phyloP scores from a whole-genome alignment of 2,113 vertebrate genomes.

The Ancistrus triradiatus region DNA sequence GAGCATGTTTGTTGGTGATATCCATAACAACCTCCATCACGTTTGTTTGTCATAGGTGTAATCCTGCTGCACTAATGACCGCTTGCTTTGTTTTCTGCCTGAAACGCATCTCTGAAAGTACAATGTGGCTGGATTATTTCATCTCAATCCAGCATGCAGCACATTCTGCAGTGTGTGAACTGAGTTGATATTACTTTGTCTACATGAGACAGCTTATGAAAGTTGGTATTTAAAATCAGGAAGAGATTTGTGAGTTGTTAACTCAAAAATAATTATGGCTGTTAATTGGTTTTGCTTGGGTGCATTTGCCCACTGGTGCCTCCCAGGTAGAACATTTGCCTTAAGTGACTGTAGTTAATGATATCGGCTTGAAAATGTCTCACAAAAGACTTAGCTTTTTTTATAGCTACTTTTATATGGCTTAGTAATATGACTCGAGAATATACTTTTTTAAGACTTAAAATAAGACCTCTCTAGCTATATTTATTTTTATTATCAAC shows the following conservation, averaged over 20 bases:
- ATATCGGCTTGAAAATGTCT: conserved; percentile 31
- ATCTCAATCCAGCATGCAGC: conserved; percentile 16
- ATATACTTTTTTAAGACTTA: too few relatives aligned
- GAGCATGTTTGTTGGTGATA: conserved; percentile 33
- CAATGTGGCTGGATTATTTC: conserved; percentile 23
- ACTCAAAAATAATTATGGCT: conserved; percentile 34
- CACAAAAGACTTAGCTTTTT: conserved; percentile 24
- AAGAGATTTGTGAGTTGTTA: conserved; percentile 28
- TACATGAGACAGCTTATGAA: conserved; percentile 36
- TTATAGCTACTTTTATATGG: too few relatives aligned
- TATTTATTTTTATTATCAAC: too few relatives aligned
- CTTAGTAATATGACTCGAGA: too few relatives aligned
- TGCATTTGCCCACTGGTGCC: conserved; percentile 18
- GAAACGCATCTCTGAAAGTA: not conserved
- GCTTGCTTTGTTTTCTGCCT: conserved; percentile 21
- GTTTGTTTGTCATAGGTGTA: conserved; percentile 25
- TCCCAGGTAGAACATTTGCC: conserved; percentile 37
- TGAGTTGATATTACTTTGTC: too few relatives aligned
- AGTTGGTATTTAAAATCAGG: conserved; percentile 44
- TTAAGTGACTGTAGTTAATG: conserved; percentile 39
- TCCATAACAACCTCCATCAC: conserved; percentile 26
- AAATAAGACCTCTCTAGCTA: too few relatives aligned
- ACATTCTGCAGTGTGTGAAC: too few relatives aligned
- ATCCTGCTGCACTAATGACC: conserved; percentile 36
- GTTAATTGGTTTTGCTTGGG: conserved; percentile 37